Evolutionary conservation across 2,113 vertebrate species (phyloP).

Genomic region (Aegithalos caudatus): DNA sequence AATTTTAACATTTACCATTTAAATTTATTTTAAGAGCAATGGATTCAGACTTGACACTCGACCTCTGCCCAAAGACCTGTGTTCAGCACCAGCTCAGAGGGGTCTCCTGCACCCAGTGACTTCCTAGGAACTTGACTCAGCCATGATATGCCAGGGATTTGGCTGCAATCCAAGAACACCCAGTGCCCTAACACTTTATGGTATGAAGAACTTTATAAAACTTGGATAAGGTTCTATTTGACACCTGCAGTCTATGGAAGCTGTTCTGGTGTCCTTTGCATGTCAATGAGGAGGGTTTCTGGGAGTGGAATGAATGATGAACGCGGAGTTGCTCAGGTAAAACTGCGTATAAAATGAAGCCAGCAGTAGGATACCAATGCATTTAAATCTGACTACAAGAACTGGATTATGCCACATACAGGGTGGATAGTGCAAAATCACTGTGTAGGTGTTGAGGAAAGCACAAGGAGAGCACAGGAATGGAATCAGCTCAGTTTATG

Average conservation of each 20-base stretch:
- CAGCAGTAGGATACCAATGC: not conserved
- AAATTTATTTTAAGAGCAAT: not conserved
- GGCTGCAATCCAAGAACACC: rapidly evolving
- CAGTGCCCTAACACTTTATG: not conserved
- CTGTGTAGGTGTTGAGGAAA: not conserved
- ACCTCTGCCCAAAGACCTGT: rapidly evolving
- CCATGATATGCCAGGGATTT: not conserved
- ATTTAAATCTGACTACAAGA: not conserved
- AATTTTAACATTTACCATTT: not conserved
- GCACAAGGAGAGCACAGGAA: not conserved
- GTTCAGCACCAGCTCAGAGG: not conserved
- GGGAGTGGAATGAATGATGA: not conserved
- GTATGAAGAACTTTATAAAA: not conserved
- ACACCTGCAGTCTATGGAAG: not conserved
- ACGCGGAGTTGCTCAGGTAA: not conserved
- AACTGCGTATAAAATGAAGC: not conserved
- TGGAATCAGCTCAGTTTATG: not conserved
- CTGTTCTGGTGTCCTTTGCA: not conserved
- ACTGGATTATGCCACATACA: not conserved
- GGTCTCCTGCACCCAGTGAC: not conserved
- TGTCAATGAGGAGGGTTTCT: not conserved
- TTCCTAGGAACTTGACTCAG: not conserved
- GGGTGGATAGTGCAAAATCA: not conserved
- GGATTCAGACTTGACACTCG: not conserved
- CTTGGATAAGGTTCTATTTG: not conserved